Conservation (phyloP, 2,797 vertebrate genomes). For the Gymnocypris eckloni region DNA sequence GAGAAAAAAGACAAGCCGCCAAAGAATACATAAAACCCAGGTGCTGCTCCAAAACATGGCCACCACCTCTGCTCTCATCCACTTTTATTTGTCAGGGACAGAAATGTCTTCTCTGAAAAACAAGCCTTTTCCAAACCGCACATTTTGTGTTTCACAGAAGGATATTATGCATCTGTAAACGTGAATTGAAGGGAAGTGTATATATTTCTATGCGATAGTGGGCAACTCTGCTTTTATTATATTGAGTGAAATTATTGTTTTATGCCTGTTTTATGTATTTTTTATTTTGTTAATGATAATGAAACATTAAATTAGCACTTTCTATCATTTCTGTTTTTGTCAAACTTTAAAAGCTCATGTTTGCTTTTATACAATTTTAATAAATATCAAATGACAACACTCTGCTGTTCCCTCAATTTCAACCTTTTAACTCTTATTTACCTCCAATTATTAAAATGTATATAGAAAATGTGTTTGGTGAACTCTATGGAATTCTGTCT, state of each 20-base stretch:
- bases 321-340: not conserved
- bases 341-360: not conserved
- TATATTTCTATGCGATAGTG: conserved; percentile 9
- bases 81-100: too few relatives aligned
- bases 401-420: not conserved
- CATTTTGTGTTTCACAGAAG: conserved; percentile 5
- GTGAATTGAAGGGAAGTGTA: conserved; percentile 4
- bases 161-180: not conserved
- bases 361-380: not conserved
- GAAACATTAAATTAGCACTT: conserved; percentile 1
- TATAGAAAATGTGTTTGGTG: not conserved
- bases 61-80: too few relatives aligned
- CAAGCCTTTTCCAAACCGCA: not conserved
- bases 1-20: too few relatives aligned
- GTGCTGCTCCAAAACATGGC: too few relatives aligned
- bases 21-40: too few relatives aligned
- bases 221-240: not conserved
- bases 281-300: not conserved
- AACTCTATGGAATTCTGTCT: too few relatives aligned
- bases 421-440: not conserved
- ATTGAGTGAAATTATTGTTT: not conserved
- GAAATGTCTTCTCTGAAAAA: too few relatives aligned
- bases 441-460: not conserved
- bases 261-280: not conserved
- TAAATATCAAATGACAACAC: not conserved